Evolutionary conservation across 2,797 vertebrate species (phyloP).

Genomic region (Yasuhikotakia modesta): DNA sequence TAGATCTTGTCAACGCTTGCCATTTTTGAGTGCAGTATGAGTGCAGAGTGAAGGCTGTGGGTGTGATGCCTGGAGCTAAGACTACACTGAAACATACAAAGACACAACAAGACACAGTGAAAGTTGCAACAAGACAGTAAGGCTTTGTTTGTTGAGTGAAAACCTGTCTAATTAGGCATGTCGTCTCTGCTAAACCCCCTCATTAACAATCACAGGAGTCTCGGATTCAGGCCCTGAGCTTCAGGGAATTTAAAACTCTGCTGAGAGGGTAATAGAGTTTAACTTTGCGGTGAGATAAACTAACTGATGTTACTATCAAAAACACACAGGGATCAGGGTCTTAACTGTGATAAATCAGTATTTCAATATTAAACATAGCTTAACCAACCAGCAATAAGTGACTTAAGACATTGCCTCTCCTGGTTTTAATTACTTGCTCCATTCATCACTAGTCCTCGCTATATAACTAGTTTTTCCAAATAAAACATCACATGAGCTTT

Average conservation of each 20-base stretch:
- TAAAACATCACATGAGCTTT: background rate
- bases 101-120: constrained; percentile 11
- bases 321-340: too few species aligned
- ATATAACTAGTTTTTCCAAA: too few species aligned
- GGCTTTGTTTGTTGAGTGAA: constrained; percentile 64
- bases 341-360: too few species aligned
- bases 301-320: too few species aligned
- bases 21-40: background rate
- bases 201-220: constrained; percentile 70
- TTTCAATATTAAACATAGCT: constrained; percentile 1
- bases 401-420: background rate
- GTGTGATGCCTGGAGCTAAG: constrained; percentile 11
- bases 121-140: constrained; percentile 39
- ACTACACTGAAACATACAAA: background rate
- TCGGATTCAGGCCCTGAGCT: constrained; percentile 31
- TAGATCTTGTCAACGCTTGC: background rate
- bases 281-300: too few species aligned
- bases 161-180: constrained; percentile 66
- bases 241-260: constrained; percentile 15
- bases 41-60: background rate
- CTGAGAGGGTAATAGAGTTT: background rate
- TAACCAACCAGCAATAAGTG: background rate
- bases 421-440: too few species aligned
- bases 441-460: too few species aligned
- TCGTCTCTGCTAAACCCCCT: constrained; percentile 69